A percentile compares a stretch with the other conserved stretches of the same genome.
These are phyloP conservation scores for Phaenicophaeus curvirostris DNA, from an alignment of 2,797 vertebrate species.

Conservation along the genomic window DNA sequence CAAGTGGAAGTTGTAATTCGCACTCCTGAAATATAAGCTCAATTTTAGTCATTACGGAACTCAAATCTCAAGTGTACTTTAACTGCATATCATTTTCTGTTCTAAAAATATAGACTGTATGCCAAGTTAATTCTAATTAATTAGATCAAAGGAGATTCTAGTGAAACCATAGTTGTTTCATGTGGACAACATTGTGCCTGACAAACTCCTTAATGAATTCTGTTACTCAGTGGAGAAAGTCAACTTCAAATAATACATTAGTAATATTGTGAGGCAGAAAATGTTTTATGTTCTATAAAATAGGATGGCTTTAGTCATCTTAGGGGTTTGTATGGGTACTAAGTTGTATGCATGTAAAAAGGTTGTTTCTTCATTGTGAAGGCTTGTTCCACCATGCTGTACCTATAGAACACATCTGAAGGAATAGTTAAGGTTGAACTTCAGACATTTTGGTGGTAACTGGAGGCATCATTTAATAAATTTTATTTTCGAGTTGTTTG, in stretches of 20 bases:
- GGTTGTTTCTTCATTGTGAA: neutral
- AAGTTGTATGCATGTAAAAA: neutral
- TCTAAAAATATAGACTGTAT: neutral
- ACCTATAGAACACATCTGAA: neutral
- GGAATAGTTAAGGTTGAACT: neutral
- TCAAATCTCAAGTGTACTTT: neutral
- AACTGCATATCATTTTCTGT: neutral
- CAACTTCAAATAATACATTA: neutral
- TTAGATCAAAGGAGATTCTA: neutral
- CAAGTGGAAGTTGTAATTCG: neutral
- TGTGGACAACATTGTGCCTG: neutral
- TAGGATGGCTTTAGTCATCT: neutral
- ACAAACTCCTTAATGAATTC: neutral
- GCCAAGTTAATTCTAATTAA: neutral
- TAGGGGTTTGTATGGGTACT: neutral
- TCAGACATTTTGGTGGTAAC: neutral
- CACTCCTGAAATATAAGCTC: neutral
- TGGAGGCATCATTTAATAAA: neutral
- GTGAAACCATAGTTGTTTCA: neutral
- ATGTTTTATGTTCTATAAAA: neutral
- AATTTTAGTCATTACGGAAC: neutral
- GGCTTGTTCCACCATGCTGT: neutral
- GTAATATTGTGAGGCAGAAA: neutral
- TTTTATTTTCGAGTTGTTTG: neutral
- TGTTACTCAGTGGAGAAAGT: neutral